These are phyloP conservation scores for Drosophila neotestacea DNA, from an alignment of 2,888 invertebrate genomes.

Conservation along the genomic window DNA sequence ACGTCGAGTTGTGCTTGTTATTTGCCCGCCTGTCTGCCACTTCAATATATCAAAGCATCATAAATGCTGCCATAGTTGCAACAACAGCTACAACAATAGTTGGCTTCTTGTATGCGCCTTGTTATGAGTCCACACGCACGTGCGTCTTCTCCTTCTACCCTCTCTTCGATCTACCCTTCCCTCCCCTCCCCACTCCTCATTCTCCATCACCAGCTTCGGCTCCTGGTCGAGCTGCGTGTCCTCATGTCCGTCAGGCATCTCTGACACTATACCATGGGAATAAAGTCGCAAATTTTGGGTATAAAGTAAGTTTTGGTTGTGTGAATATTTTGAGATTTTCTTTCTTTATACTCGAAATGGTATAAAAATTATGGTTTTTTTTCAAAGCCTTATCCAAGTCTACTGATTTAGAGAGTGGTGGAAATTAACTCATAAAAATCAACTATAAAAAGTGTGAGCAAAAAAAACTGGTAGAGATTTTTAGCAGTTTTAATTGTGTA, in stretches of 20 bases:
- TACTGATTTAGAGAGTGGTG: too few relatives aligned
- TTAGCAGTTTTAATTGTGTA: too few relatives aligned
- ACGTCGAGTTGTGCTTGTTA: constrained; percentile 18
- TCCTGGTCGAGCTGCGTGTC: not conserved
- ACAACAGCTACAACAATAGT: constrained; percentile 35
- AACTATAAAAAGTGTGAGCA: too few relatives aligned
- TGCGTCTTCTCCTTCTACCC: constrained; percentile 29
- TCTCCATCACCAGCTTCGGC: not conserved
- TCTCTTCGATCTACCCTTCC: not conserved
- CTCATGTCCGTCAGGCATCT: constrained; percentile 8
- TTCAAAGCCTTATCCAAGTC: too few relatives aligned
- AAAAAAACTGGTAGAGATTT: too few relatives aligned
- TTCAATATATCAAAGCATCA: constrained; percentile 79
- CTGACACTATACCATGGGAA: not conserved
- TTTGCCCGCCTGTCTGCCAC: constrained; percentile 55
- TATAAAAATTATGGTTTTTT: too few relatives aligned
- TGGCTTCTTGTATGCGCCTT: constrained; percentile 21
- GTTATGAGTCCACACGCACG: constrained; percentile 60
- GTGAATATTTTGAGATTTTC: too few relatives aligned
- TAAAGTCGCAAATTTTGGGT: too few relatives aligned
- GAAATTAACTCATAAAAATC: too few relatives aligned
- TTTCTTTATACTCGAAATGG: too few relatives aligned
- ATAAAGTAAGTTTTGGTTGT: too few relatives aligned
- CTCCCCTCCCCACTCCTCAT: not conserved
- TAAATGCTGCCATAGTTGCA: constrained; percentile 70